Evolutionary conservation across 1,140 invertebrate species (phyloP), one percentile per base, ranked within the genome.

Genomic region (Cherax destructor): DNA sequence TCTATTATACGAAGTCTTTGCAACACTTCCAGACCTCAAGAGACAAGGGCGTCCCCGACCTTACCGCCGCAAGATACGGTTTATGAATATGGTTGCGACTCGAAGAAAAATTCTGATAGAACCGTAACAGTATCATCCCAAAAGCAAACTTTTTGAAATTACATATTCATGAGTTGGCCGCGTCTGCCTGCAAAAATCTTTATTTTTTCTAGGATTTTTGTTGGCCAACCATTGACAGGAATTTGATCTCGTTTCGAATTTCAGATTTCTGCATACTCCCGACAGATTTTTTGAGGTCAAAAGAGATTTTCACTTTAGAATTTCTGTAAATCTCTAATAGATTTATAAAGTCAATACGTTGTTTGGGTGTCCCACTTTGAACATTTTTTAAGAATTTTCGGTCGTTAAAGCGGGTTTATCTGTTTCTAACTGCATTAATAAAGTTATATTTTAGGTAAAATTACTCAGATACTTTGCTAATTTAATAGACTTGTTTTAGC

Each of bases 121-220:
- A 30, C 69, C n/a, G 69, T 74, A 30, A 30, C 69, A 30, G 69
- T 74, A 30, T 74, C 69, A 74, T 74, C 69, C n/a, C 69, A n/a
- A 74, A 74, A 74, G n/a, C n/a, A 30, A 74, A 74, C 61, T 65
- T 74, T 74, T 30, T 74, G 69, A 30, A 74, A 74, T 74, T 74
- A 74, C 69, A 74, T 74, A 74, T 65, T 65, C 61, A 65, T 24
- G 69, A 74, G 69, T 74, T 74, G 69, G 69, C 2, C 69, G 69
- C 69, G 4, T 30, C 24, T 30, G 69, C n/a, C 65, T 74, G n/a
- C 69, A 30, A 30, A 74, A 30, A 74, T 74, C 24, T 74, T 74
- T 74, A 18, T 74, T n/a, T 74, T 74, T 74, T 74, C 24, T 30
- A 2, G 24, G 1, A 74, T 74, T 69, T 74, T 74, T 24, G 69